A percentile compares a stretch with the other conserved stretches of the same genome.
Conservation (phyloP, 2,113 vertebrate genomes). For the Labeo rohita region DNA sequence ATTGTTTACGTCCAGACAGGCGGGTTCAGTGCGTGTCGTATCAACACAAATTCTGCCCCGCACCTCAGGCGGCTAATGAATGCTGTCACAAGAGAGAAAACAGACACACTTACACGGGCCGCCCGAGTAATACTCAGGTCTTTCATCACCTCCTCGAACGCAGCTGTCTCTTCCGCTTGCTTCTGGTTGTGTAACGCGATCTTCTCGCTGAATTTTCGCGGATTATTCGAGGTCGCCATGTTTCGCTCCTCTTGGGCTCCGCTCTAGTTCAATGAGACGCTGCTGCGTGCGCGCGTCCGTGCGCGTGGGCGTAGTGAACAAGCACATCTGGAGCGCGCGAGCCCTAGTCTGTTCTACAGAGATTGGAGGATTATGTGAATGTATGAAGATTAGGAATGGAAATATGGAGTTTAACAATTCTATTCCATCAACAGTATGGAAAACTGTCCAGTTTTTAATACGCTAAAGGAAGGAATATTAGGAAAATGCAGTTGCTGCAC, state of each 20-base stretch:
- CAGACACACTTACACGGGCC: slow-evolving; percentile 83
- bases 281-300: slow-evolving; percentile 66
- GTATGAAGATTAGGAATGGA: neutral
- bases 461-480: neutral
- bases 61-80: neutral
- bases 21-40: slow-evolving; percentile 51
- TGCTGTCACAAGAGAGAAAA: slow-evolving; percentile 28
- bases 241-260: slow-evolving; percentile 82
- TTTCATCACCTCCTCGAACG: slow-evolving; percentile 96
- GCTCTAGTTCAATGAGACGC: slow-evolving; percentile 59
- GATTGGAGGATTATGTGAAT: neutral
- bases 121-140: slow-evolving; percentile 93
- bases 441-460: neutral
- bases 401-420: neutral
- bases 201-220: slow-evolving; percentile 98
- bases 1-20: slow-evolving; percentile 73
- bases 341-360: neutral
- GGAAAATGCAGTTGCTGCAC: neutral
- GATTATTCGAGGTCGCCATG: slow-evolving; percentile 98
- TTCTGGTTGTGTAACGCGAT: slow-evolving; percentile 95
- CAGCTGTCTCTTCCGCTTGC: slow-evolving; percentile 94
- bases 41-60: slow-evolving; percentile 30
- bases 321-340: slow-evolving; percentile 70
- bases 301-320: slow-evolving; percentile 67
- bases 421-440: neutral